phyloP scores from a whole-genome alignment of 2,888 invertebrate genomes.

The Trichogramma evanescens region DNA sequence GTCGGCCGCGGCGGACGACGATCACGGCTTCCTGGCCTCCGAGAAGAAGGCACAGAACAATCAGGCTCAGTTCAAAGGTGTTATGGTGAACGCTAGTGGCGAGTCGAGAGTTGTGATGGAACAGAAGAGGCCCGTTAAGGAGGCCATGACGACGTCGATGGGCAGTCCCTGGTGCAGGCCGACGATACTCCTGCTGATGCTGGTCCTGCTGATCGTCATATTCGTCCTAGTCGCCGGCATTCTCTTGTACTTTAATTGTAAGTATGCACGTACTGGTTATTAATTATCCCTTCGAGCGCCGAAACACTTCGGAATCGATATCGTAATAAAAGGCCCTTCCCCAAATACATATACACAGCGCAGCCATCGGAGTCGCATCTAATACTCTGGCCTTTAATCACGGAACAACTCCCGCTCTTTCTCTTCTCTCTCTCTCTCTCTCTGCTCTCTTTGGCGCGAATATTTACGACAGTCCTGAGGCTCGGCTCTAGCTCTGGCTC shows the following conservation, averaged over 20 bases:
- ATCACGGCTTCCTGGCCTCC: slow-evolving; percentile 41
- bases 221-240: slow-evolving; percentile 56
- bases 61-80: slow-evolving; percentile 43
- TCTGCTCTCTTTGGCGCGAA: slow-evolving; percentile 22
- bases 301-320: too few species aligned
- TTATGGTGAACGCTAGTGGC: slow-evolving; percentile 44
- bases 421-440: too few species aligned
- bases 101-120: slow-evolving; percentile 44
- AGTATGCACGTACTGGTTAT: slow-evolving; percentile 34
- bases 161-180: slow-evolving; percentile 54
- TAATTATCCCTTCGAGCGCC: too few species aligned
- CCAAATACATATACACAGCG: too few species aligned
- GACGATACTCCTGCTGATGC: slow-evolving; percentile 52
- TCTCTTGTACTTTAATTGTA: slow-evolving; percentile 57
- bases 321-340: too few species aligned
- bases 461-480: slow-evolving; percentile 31
- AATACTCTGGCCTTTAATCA: too few species aligned
- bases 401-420: too few species aligned
- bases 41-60: slow-evolving; percentile 35
- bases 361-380: too few species aligned
- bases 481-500: neutral
- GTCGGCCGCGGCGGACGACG: slow-evolving; percentile 42
- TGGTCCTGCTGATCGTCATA: slow-evolving; percentile 53
- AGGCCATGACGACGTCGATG: slow-evolving; percentile 43
- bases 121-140: slow-evolving; percentile 37